phyloP scores from a whole-genome alignment of 2,888 invertebrate species.

The Athripsodes cinereus region DNA sequence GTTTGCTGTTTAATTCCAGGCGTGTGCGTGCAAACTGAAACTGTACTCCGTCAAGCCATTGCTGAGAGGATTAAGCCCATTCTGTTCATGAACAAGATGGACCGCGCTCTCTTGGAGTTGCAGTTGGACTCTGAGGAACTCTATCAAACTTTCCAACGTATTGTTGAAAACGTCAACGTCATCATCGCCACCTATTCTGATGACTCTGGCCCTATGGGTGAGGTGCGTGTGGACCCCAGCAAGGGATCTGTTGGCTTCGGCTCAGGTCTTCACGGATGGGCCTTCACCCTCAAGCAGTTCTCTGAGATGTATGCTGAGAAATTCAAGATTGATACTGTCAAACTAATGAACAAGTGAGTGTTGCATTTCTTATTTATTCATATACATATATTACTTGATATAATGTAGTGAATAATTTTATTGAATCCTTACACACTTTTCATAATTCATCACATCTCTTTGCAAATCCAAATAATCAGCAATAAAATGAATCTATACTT shows the following conservation, averaged over 20 bases:
- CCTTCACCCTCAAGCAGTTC: constrained; percentile 99
- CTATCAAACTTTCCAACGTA: constrained; percentile 99
- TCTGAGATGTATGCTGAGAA: constrained; percentile 98
- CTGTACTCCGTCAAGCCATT: constrained; percentile 98
- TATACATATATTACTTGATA: too few relatives aligned
- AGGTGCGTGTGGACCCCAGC: constrained; percentile 96
- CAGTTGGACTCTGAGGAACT: constrained; percentile 95
- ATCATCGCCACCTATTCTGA: constrained; percentile 99
- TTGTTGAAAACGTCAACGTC: constrained; percentile 99
- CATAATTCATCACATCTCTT: too few relatives aligned
- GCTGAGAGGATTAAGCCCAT: constrained; percentile 99
- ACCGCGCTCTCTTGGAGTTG: constrained; percentile 94
- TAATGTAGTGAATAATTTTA: too few relatives aligned
- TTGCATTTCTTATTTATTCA: not conserved
- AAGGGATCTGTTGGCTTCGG: constrained; percentile 99
- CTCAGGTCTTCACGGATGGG: constrained; percentile 99
- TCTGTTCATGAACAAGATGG: constrained; percentile 99
- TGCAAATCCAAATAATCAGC: too few relatives aligned
- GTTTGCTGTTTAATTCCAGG: constrained; percentile 51
- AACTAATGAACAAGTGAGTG: constrained; percentile 81
- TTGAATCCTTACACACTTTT: too few relatives aligned
- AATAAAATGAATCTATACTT: too few relatives aligned
- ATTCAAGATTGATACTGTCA: constrained; percentile 95
- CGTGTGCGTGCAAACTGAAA: constrained; percentile 99
- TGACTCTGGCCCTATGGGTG: constrained; percentile 98